Percentiles rank a stretch among this genome's conserved stretches.
Conservation (phyloP, 2,797 vertebrate genomes). For the Tenualosa thibaudeaui region DNA sequence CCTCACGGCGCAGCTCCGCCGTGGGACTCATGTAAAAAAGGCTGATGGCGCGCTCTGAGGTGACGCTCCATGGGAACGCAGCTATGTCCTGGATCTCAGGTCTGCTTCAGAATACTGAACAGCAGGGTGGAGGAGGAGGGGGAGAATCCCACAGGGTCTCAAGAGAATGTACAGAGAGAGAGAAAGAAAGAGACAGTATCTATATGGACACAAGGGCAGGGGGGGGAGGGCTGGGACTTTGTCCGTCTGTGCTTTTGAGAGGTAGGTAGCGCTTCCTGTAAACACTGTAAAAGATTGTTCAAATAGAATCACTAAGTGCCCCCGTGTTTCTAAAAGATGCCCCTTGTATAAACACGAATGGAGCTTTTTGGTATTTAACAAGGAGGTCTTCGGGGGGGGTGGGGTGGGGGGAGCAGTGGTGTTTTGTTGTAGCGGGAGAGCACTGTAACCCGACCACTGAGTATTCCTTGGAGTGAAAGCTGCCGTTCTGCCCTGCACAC, state of each 20-base stretch:
- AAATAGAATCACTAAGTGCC: background rate
- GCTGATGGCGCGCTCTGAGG: background rate
- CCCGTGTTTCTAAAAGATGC: background rate
- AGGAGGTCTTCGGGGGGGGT: background rate
- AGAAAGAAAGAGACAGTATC: background rate
- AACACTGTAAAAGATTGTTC: slow-evolving; percentile 2
- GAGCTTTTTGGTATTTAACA: background rate
- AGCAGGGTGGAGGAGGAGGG: background rate
- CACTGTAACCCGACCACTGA: background rate
- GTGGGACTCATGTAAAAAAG: background rate
- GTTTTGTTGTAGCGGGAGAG: background rate
- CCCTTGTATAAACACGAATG: background rate
- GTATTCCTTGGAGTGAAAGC: background rate
- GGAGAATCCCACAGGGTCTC: background rate
- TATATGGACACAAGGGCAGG: background rate
- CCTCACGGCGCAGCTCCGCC: slow-evolving; percentile 7
- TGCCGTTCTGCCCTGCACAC: background rate
- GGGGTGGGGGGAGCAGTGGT: background rate
- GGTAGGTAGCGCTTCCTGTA: slow-evolving; percentile 5
- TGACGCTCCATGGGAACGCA: slow-evolving; percentile 15
- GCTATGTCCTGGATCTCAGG: slow-evolving; percentile 18
- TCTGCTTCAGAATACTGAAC: slow-evolving; percentile 9
- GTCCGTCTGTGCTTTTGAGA: background rate
- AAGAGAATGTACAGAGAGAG: background rate
- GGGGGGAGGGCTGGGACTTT: background rate